Evolutionary conservation across 2,113 vertebrate genomes (phyloP).

Genomic region (Chlamydotis undulata): DNA sequence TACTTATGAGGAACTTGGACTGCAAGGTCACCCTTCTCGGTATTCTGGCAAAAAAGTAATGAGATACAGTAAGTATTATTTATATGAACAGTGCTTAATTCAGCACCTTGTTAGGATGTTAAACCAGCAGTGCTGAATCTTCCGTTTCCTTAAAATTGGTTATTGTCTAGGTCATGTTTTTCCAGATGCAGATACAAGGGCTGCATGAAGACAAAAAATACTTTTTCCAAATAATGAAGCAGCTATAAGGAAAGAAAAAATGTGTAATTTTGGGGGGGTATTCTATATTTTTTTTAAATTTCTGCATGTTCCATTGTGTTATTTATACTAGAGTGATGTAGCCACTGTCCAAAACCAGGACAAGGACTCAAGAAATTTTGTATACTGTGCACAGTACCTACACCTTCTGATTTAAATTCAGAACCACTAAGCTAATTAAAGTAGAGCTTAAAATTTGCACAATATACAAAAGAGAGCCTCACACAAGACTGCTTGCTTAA

Average conservation of each 20-base stretch:
- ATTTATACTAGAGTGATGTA: background rate
- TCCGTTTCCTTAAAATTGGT: background rate
- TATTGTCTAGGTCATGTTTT: background rate
- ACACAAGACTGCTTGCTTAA: background rate
- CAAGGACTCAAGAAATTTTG: background rate
- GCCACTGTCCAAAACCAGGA: too few relatives aligned
- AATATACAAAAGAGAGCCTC: background rate
- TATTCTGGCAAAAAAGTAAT: conserved; percentile 81
- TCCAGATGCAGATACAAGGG: background rate
- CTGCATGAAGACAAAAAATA: background rate
- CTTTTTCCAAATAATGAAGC: background rate
- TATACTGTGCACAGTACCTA: background rate
- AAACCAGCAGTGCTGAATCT: background rate
- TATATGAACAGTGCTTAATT: background rate
- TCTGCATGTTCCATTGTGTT: background rate
- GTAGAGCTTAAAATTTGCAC: background rate
- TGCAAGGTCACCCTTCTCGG: conserved; percentile 85
- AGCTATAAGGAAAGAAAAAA: background rate
- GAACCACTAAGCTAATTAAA: background rate
- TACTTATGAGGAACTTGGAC: conserved; percentile 88
- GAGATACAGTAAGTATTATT: conserved; percentile 83
- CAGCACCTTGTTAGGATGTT: background rate
- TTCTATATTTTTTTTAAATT: background rate
- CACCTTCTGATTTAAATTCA: background rate
- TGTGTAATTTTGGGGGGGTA: background rate